These are phyloP conservation scores for Bathynomus jamesi DNA, from an alignment of 1,140 invertebrate species.

Conservation along the genomic window DNA sequence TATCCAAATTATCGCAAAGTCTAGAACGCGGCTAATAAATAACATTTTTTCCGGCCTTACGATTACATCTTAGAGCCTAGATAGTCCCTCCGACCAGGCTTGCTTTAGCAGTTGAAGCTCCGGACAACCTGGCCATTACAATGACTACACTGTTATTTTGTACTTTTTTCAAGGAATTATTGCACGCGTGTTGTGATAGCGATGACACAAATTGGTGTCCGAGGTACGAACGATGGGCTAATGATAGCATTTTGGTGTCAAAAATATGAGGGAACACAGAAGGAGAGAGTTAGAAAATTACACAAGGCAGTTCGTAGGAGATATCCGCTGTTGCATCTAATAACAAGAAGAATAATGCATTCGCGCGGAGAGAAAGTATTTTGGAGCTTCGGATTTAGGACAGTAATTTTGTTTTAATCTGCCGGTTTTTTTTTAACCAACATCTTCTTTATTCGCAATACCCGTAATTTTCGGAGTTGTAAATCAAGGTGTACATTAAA, in stretches of 20 bases:
- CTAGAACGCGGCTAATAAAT: not conserved
- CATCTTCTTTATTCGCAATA: no score
- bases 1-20: not conserved
- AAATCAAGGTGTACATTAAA: no score
- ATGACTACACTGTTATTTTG: not conserved
- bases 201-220: not conserved
- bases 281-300: not conserved
- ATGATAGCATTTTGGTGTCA: not conserved
- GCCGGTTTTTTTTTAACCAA: no score
- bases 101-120: not conserved
- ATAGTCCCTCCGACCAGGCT: not conserved
- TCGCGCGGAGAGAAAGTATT: no score
- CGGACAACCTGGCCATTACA: not conserved
- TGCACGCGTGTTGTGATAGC: not conserved
- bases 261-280: not conserved
- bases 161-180: slow-evolving; percentile 1
- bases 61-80: not conserved
- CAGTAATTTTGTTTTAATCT: no score
- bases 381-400: no score
- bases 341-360: no score
- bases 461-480: no score
- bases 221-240: not conserved
- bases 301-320: not conserved
- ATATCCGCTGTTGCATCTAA: no score
- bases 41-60: not conserved